Evolutionary conservation across 1,140 invertebrate genomes (phyloP).

Genomic region (Formica exsecta): DNA sequence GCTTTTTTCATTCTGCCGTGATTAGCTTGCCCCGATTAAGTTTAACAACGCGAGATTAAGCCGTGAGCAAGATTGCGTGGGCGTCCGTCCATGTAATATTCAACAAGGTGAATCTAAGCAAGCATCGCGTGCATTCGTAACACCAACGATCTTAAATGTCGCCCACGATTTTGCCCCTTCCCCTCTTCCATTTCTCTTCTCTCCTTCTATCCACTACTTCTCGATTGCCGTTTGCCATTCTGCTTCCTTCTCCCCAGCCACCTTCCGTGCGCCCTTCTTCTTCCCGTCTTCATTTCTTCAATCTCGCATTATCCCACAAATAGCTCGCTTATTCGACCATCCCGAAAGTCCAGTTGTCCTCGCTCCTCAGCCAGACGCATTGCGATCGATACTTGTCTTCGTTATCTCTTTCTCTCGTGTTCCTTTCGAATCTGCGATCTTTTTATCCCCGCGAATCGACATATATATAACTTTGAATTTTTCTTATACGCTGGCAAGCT

Average conservation of each 20-base stretch:
- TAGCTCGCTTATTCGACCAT: conserved; percentile 71
- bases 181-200: neutral
- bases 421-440: conserved; percentile 44
- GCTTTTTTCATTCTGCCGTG: conserved; percentile 10
- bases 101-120: conserved; percentile 71
- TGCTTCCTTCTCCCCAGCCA: conserved; percentile 61
- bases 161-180: neutral
- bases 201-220: conserved; percentile 32
- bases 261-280: conserved; percentile 43
- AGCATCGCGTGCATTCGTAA: conserved; percentile 65
- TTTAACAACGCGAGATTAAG: conserved; percentile 36
- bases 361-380: conserved; percentile 48
- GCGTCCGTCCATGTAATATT: conserved; percentile 73
- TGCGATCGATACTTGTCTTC: conserved; percentile 68
- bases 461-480: neutral
- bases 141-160: conserved; percentile 40
- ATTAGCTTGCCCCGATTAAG: conserved; percentile 49
- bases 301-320: conserved; percentile 77
- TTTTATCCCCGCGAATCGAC: conserved; percentile 14
- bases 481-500: neutral
- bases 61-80: conserved; percentile 53
- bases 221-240: conserved; percentile 68
- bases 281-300: conserved; percentile 69
- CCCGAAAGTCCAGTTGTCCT: conserved; percentile 71
- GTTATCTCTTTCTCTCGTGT: conserved; percentile 50